phyloP scores from a whole-genome alignment of 2,797 vertebrate species.

The Tinamus major region DNA sequence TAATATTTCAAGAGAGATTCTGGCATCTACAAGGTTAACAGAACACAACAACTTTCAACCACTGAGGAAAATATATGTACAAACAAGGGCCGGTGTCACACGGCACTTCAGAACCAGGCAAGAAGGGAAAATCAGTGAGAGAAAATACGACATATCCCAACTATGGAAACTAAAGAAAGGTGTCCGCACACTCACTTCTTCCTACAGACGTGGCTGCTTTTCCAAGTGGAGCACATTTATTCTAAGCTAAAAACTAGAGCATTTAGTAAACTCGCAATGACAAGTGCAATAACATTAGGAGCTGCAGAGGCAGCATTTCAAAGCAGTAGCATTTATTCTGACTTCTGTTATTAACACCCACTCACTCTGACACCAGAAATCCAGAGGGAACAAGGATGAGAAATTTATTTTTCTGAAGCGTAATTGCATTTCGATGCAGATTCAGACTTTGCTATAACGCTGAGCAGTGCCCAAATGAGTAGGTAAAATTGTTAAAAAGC shows the following conservation, averaged over 20 bases:
- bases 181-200: not conserved
- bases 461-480: not conserved
- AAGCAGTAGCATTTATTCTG: conserved; percentile 37
- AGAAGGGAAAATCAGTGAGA: not conserved
- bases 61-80: not conserved
- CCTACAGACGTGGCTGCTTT: conserved; percentile 6
- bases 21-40: not conserved
- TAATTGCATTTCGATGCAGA: not conserved
- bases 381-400: conserved; percentile 15
- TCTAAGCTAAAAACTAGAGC: conserved; percentile 30
- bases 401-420: conserved; percentile 4
- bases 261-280: not conserved
- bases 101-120: not conserved
- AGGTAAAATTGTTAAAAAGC: not conserved
- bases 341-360: conserved; percentile 43
- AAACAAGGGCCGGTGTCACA: not conserved
- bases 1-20: not conserved
- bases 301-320: conserved; percentile 29
- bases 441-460: not conserved
- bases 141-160: not conserved
- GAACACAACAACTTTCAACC: not conserved
- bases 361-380: conserved; percentile 50
- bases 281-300: conserved; percentile 23
- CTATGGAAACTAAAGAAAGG: conserved; percentile 13
- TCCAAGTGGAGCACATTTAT: not conserved